phyloP scores from a whole-genome alignment of 1,140 invertebrate species.

The Bombus consobrinus region DNA sequence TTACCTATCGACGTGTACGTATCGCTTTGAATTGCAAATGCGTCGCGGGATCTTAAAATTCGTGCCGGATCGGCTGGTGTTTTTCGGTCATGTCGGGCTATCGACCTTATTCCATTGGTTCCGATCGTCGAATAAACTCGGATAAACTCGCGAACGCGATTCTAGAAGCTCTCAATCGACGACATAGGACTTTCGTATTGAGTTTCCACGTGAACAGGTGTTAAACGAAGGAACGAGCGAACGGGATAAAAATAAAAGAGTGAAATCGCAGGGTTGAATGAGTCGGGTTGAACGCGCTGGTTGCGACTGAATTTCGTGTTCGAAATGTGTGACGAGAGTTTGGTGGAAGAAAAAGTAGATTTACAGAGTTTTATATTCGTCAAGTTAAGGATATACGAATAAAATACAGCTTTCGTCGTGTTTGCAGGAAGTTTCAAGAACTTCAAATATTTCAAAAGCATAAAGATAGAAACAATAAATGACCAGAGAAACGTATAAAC shows the following conservation, averaged over 20 bases:
- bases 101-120: not conserved
- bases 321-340: not conserved
- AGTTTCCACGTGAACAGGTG: not conserved
- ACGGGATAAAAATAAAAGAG: not conserved
- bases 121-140: conserved; percentile 18
- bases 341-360: not conserved
- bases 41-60: conserved; percentile 26
- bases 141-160: not conserved
- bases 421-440: too few relatives aligned
- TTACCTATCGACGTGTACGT: conserved; percentile 8
- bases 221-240: not conserved
- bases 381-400: too few relatives aligned
- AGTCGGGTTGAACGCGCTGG: not conserved
- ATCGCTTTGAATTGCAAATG: conserved; percentile 42
- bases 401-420: too few relatives aligned
- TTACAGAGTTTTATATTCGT: too few relatives aligned
- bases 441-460: too few relatives aligned
- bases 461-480: too few relatives aligned
- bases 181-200: not conserved
- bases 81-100: not conserved
- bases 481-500: too few relatives aligned
- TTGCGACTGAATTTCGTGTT: not conserved
- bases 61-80: not conserved
- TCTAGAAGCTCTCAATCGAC: not conserved
- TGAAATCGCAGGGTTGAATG: not conserved